Evolutionary conservation across 2,888 invertebrate genomes (phyloP), one percentile per base, ranked within the genome.

Genomic region (Leucozona laternaria): DNA sequence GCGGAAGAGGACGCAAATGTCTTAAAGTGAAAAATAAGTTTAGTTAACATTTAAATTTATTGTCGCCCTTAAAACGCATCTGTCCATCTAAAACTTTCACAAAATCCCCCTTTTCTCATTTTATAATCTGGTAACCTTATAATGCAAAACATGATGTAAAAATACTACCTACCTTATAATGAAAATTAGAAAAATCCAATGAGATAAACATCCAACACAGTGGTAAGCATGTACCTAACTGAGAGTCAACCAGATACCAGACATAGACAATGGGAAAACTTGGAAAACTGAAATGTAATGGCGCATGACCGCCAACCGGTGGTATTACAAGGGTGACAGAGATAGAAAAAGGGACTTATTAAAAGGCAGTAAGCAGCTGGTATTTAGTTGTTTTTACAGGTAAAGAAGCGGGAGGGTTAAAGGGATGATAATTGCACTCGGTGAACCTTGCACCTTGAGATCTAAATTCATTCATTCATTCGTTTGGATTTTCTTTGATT

Each of bases 211-310:
- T 60, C 7, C 8, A 40, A 15, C n/a, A 60, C 40, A 40, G 60
- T 40, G 60, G 60, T 10, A 60, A 60, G 4, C 15, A 60, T 25
- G 8, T 28, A 60, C 22, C 60, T 13, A 34, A 60, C 37, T 60
- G 22, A 15, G 22, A 55, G 48, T 1, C 40, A 50, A 11, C 50
- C 48, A 34, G 70, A n/a, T n/a, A n/a, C 50, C 70, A 28, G 57
- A 40, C 40, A 11, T 40, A 77, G 28, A 77, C 85, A 85, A 77
- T 72, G 57, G 64, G 22, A 80, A 76, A 85, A 40, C 22, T 40
- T 53, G n/a, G 17, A 28, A 60, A 50, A 53, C 7, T 68, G 25
- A 28, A 58, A 22, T 66, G 62, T 64, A 64, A 81, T 77, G 48
- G 81, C 81, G 81, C 81, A 81, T 60, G 60, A 60, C 60, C 15